These are phyloP conservation scores for Patiria miniata DNA, from an alignment of 35 echinoderm and acorn worm genomes.

Conservation along the genomic window DNA sequence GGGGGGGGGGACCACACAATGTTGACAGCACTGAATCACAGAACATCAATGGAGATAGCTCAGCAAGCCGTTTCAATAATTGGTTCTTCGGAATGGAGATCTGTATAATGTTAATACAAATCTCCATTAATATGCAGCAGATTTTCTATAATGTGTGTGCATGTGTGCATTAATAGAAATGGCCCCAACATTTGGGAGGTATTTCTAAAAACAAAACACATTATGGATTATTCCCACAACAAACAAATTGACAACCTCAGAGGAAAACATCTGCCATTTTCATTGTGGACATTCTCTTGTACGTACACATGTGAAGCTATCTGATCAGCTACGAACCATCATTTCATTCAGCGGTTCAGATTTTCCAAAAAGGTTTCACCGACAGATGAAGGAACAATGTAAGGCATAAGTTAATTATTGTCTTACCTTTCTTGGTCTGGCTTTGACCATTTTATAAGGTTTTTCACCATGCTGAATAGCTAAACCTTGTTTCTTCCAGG, in stretches of 20 bases:
- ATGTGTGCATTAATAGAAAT: no score
- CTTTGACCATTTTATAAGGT: slow-evolving; percentile 90
- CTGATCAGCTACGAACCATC: background rate
- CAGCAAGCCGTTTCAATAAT: no score
- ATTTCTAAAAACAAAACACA: no score
- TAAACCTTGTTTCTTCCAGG: slow-evolving; percentile 88
- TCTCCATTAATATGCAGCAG: no score
- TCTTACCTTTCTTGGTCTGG: slow-evolving; percentile 72
- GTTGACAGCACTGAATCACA: no score
- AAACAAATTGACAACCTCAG: background rate
- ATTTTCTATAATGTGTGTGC: no score
- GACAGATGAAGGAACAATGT: background rate
- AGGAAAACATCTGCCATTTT: background rate
- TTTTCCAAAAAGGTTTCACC: background rate
- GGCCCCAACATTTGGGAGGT: no score
- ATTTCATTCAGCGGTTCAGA: background rate
- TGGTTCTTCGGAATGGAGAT: no score
- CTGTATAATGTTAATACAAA: no score
- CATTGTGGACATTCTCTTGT: background rate
- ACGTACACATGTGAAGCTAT: background rate
- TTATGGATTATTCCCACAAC: no score
- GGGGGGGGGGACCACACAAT: no score
- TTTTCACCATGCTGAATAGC: slow-evolving; percentile 67
- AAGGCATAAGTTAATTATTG: background rate
- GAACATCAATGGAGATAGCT: no score